Percentiles rank a stretch among this genome's conserved stretches.
Evolutionary conservation across 2,888 invertebrate genomes (phyloP).

Genomic region (Parasteatoda lunata): DNA sequence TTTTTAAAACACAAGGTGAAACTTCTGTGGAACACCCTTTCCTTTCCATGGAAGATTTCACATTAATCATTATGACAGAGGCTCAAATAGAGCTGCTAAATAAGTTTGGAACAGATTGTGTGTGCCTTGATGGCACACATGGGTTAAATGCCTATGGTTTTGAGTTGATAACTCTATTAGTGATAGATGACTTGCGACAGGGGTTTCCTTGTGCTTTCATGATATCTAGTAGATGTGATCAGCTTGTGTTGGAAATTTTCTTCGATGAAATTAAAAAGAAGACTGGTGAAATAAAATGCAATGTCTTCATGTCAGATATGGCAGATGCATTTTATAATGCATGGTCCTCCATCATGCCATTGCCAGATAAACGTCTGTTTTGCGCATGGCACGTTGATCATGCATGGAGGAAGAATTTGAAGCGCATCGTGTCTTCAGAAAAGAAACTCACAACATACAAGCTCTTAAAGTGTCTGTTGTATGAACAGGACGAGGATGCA

Average conservation of each 20-base stretch:
- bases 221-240: neutral
- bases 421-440: no score
- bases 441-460: no score
- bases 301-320: conserved; percentile 55
- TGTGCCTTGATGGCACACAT: conserved; percentile 28
- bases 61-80: neutral
- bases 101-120: neutral
- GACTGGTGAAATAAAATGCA: neutral
- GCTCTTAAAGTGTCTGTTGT: no score
- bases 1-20: neutral
- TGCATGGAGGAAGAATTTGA: conserved; percentile 10
- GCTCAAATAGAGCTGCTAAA: neutral
- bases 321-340: conserved; percentile 57
- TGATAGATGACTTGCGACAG: conserved; percentile 22
- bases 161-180: conserved; percentile 21
- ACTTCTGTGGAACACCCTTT: neutral
- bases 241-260: neutral
- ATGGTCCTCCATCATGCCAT: conserved; percentile 38
- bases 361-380: conserved; percentile 5
- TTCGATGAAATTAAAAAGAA: neutral
- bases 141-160: conserved; percentile 16
- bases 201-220: conserved; percentile 31
- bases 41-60: neutral
- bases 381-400: conserved; percentile 60
- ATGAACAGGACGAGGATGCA: no score